A percentile compares a stretch with the other conserved stretches of the same genome.
These are phyloP conservation scores for Scytalopus superciliaris DNA, from an alignment of 2,113 vertebrate genomes.

Conservation along the genomic window DNA sequence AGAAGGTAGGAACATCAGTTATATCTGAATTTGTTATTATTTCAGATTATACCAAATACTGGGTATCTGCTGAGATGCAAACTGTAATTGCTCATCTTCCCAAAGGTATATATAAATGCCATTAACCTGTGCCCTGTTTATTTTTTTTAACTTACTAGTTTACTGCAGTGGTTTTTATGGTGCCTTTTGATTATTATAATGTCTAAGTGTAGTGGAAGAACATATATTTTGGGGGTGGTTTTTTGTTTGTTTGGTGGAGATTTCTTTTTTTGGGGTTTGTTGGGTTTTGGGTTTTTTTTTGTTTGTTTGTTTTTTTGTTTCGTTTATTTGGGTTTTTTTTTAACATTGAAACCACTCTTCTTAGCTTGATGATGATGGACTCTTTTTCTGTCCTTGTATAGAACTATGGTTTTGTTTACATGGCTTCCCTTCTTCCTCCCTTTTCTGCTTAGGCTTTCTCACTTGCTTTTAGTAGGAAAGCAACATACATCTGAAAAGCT, in stretches of 20 bases:
- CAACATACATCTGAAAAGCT: not conserved
- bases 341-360: not conserved
- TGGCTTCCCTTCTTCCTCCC: not conserved
- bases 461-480: not conserved
- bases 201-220: not conserved
- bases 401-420: not conserved
- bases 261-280: not conserved
- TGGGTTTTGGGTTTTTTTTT: too few species aligned
- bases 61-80: not conserved
- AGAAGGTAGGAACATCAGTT: not conserved
- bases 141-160: not conserved
- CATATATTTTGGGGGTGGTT: accelerated
- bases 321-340: not conserved
- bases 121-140: not conserved
- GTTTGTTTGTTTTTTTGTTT: too few species aligned
- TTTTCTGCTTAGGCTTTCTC: not conserved
- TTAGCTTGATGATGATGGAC: not conserved
- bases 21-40: not conserved
- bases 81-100: not conserved
- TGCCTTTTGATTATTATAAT: not conserved
- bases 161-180: not conserved
- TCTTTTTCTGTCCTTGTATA: not conserved
- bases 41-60: not conserved
- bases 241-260: too few species aligned
- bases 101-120: not conserved